A percentile compares a stretch with the other conserved stretches of the same genome.
phyloP scores from a whole-genome alignment of 1,140 invertebrate genomes.

The Brachionus paranguensis region DNA sequence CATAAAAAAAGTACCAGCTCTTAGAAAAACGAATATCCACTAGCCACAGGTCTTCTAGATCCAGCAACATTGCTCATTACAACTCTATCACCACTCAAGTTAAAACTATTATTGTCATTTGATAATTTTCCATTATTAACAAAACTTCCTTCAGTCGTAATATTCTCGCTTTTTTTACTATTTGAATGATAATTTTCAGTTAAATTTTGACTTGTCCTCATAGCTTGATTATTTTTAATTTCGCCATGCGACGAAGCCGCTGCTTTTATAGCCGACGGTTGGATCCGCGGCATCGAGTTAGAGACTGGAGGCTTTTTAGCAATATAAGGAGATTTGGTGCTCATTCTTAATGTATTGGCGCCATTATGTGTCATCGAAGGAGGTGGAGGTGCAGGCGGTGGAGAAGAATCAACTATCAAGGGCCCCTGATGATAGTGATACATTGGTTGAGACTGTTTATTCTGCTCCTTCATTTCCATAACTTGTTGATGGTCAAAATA shows the following conservation, averaged over 20 bases:
- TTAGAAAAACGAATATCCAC: conserved; percentile 28
- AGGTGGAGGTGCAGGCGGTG: conserved; percentile 25
- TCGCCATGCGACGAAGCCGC: not conserved
- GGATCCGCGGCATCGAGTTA: not conserved
- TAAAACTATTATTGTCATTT: conserved; percentile 2
- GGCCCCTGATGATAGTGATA: conserved; percentile 27
- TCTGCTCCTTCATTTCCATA: not conserved
- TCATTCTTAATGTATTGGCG: not conserved
- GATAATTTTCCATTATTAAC: not conserved
- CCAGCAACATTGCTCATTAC: conserved; percentile 37
- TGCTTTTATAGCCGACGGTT: not conserved
- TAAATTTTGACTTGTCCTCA: conserved; percentile 21
- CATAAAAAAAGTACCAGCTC: not conserved
- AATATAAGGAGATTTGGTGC: not conserved
- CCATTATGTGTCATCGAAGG: not conserved
- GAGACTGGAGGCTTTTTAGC: not conserved
- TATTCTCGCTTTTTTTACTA: not conserved
- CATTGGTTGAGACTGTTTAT: conserved; percentile 14
- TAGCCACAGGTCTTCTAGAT: not conserved
- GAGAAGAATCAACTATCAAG: conserved; percentile 19
- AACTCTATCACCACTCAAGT: conserved; percentile 31
- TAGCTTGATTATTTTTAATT: not conserved
- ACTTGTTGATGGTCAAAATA: conserved; percentile 39
- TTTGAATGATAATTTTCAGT: not conserved
- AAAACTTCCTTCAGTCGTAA: not conserved